Conservation (phyloP, 2,113 vertebrate genomes). For the Columba livia region DNA sequence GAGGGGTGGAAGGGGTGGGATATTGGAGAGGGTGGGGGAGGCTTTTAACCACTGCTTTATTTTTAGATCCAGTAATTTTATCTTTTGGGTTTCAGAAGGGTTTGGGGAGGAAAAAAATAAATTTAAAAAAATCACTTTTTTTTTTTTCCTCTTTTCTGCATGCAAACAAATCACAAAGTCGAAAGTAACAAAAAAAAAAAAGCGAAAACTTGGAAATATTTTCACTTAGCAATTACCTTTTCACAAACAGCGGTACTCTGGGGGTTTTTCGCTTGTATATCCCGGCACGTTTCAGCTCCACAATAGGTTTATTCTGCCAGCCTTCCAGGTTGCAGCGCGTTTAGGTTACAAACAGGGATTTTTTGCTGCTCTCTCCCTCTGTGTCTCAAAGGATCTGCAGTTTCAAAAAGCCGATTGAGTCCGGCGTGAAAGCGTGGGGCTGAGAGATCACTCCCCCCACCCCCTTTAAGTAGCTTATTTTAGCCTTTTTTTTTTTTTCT, state of each 20-base stretch:
- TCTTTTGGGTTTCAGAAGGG: slow-evolving; percentile 44
- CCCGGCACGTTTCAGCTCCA: not conserved
- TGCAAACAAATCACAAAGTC: not conserved
- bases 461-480: not conserved
- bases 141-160: not conserved
- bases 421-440: not conserved
- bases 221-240: not conserved
- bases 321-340: not conserved
- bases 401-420: slow-evolving; percentile 8
- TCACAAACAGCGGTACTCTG: not conserved
- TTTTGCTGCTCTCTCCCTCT: not conserved
- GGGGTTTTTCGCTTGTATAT: not conserved
- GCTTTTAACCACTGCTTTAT: slow-evolving; percentile 73
- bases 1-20: slow-evolving; percentile 52
- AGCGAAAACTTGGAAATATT: not conserved
- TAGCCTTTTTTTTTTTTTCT: not conserved
- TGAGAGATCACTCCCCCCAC: not conserved
- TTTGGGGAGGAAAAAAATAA: not conserved
- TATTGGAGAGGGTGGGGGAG: slow-evolving; percentile 11
- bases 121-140: not conserved
- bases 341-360: not conserved
- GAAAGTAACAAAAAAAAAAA: not conserved
- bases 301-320: not conserved
- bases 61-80: slow-evolving; percentile 86
- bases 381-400: not conserved